phyloP scores from a whole-genome alignment of 1,140 invertebrate species.

The Anoplolepis gracilipes region DNA sequence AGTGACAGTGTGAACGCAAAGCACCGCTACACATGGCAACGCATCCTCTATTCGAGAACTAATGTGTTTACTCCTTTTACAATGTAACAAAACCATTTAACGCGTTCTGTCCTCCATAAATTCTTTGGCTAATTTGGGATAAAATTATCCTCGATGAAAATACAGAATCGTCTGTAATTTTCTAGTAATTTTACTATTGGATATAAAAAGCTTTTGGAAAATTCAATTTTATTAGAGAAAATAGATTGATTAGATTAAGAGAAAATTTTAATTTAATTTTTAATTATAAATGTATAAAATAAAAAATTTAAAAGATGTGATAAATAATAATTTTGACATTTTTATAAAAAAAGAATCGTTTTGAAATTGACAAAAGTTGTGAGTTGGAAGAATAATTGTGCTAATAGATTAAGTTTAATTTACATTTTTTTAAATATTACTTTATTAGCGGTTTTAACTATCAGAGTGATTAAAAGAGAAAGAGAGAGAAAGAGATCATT shows the following conservation, averaged over 20 bases:
- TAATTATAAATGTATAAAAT: not conserved
- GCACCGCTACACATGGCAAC: constrained; percentile 55
- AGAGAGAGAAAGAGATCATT: too few relatives aligned
- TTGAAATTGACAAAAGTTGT: too few relatives aligned
- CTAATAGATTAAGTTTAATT: too few relatives aligned
- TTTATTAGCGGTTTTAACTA: too few relatives aligned
- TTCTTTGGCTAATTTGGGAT: not conserved
- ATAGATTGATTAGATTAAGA: not conserved
- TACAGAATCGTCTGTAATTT: not conserved
- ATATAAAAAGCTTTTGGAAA: too few relatives aligned
- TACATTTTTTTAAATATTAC: too few relatives aligned
- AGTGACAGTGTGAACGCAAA: constrained; percentile 58
- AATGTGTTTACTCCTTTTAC: not conserved
- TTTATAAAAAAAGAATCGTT: too few relatives aligned
- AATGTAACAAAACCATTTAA: not conserved
- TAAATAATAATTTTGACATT: too few relatives aligned
- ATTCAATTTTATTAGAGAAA: not conserved
- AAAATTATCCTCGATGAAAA: not conserved
- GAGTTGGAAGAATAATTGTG: too few relatives aligned
- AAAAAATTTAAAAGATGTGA: not conserved
- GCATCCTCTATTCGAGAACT: constrained; percentile 60
- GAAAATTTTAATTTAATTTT: not conserved
- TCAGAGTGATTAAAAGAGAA: too few relatives aligned
- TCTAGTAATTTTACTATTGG: not conserved
- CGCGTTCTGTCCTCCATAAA: not conserved